Conservation (phyloP, 2,888 invertebrate species). For the Luffia ferchaultella region DNA sequence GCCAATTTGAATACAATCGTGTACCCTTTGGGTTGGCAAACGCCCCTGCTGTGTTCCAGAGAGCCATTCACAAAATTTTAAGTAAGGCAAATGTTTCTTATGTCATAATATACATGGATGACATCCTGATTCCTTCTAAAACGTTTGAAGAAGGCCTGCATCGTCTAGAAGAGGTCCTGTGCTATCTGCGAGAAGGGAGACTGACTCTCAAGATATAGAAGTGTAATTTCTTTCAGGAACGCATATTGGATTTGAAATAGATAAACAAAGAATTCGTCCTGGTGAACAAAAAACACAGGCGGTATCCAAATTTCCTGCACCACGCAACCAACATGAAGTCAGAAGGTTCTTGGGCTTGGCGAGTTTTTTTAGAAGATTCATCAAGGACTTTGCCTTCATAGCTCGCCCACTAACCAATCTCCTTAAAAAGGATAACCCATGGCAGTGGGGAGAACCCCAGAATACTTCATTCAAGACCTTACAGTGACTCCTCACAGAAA, state of each 20-base stretch:
- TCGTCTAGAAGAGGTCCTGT: constrained; percentile 11
- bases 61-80: constrained; percentile 19
- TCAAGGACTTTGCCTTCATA: constrained; percentile 17
- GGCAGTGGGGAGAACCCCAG: constrained; percentile 14
- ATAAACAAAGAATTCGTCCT: constrained; percentile 18
- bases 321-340: constrained; percentile 19
- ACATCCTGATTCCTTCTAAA: background rate
- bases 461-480: constrained; percentile 15
- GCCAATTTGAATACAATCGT: constrained; percentile 21
- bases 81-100: background rate
- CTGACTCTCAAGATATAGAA: constrained; percentile 14
- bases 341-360: constrained; percentile 23
- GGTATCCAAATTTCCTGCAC: constrained; percentile 18
- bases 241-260: constrained; percentile 21
- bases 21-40: constrained; percentile 20
- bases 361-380: constrained; percentile 21
- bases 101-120: background rate
- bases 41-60: constrained; percentile 22
- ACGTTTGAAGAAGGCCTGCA: constrained; percentile 5
- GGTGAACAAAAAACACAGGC: constrained; percentile 18
- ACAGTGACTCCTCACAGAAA: constrained; percentile 8
- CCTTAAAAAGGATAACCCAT: constrained; percentile 14
- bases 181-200: constrained; percentile 7
- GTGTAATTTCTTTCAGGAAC: constrained; percentile 16
- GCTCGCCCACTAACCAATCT: constrained; percentile 18